A percentile compares a stretch with the other conserved stretches of the same genome.
Conservation (phyloP, 2,113 vertebrate species). For the Numenius arquata region DNA sequence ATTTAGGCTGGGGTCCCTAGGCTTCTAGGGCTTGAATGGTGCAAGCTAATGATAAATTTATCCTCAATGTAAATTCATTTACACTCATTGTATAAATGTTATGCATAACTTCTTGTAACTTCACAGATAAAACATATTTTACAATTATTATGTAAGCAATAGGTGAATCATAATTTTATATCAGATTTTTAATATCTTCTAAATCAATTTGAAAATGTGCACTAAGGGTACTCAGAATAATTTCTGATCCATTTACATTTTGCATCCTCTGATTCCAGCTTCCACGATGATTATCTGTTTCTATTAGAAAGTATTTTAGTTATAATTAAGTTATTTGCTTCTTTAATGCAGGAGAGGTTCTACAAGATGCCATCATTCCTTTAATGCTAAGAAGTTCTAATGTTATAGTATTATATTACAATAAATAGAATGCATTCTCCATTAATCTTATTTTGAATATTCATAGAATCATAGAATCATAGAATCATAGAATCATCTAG, state of each 20-base stretch:
- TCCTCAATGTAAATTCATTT: neutral
- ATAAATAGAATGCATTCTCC: neutral
- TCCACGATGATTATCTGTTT: neutral
- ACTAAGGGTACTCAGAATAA: neutral
- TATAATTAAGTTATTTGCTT: neutral
- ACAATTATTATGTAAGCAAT: neutral
- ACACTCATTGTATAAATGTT: neutral
- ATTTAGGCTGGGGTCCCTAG: neutral
- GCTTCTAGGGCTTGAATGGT: neutral
- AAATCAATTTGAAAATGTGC: neutral
- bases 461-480: no score
- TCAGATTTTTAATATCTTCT: neutral
- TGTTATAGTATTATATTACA: neutral
- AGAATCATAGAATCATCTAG: no score
- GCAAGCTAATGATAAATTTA: constrained; percentile 29
- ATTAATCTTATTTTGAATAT: neutral
- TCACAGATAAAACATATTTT: neutral
- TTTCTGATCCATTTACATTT: neutral
- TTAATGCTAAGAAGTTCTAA: neutral
- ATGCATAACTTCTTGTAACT: neutral
- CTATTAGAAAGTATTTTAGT: neutral
- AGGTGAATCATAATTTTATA: neutral
- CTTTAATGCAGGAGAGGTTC: neutral
- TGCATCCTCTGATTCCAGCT: neutral
- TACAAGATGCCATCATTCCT: neutral